Conservation (phyloP, 2,797 vertebrate species). For the Ataeniobius toweri region DNA sequence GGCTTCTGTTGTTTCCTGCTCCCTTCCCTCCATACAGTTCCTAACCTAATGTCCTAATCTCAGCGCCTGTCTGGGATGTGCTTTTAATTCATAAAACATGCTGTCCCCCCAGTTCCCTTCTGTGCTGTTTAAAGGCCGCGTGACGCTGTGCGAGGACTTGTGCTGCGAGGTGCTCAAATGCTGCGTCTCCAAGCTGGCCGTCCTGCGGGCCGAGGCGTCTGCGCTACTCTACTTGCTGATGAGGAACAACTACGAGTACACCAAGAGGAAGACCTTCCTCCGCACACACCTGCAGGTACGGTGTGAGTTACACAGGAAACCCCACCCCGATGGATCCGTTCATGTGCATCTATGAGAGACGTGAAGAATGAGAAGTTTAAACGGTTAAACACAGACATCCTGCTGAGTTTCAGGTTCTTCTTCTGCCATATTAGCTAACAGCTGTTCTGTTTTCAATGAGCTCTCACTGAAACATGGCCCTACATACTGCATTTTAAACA, state of each 20-base stretch:
- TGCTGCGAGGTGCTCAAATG: constrained; percentile 97
- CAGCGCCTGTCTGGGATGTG: neutral
- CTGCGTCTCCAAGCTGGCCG: constrained; percentile 91
- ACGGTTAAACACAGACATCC: neutral
- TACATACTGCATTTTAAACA: neutral
- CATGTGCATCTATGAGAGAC: neutral
- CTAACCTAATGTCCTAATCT: constrained; percentile 17
- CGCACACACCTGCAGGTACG: constrained; percentile 94
- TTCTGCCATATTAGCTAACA: neutral
- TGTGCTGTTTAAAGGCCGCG: constrained; percentile 93
- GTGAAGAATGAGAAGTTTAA: constrained; percentile 4
- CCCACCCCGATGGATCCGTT: neutral
- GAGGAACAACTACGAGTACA: constrained; percentile 97
- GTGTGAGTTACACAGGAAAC: neutral
- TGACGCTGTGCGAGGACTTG: constrained; percentile 91
- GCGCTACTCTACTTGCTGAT: constrained; percentile 95
- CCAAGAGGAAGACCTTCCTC: constrained; percentile 93
- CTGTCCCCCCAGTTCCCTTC: constrained; percentile 86
- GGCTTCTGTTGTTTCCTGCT: neutral
- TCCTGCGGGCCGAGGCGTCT: constrained; percentile 89
- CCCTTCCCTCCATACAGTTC: neutral
- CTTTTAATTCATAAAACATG: constrained; percentile 19
- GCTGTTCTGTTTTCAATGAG: constrained; percentile 6
- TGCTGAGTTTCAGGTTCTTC: constrained; percentile 16
- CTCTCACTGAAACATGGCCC: neutral